A percentile compares a stretch with the other conserved stretches of the same genome.
Evolutionary conservation across 2,797 vertebrate species (phyloP).

Genomic region (Chrosomus eos): DNA sequence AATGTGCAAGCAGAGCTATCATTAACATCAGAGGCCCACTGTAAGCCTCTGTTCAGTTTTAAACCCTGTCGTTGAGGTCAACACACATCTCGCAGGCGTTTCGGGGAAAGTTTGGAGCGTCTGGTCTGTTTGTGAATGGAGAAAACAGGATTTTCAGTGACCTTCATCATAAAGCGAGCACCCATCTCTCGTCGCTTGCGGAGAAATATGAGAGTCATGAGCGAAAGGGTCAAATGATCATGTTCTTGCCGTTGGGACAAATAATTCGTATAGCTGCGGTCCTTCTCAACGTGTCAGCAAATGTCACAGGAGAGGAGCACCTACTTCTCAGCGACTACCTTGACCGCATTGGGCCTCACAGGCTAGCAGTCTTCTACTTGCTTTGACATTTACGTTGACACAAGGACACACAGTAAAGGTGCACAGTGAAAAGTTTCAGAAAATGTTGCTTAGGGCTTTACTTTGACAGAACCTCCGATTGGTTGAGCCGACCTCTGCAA

Average conservation of each 20-base stretch:
- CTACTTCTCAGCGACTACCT: constrained; percentile 12
- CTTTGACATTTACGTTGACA: constrained; percentile 56
- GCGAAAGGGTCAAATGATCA: constrained; percentile 42
- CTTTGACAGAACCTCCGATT: constrained; percentile 42
- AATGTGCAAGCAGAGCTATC: constrained; percentile 13
- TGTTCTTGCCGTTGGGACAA: constrained; percentile 36
- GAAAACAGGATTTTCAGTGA: constrained; percentile 10
- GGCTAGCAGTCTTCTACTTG: constrained; percentile 49
- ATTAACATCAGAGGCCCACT: constrained; percentile 40
- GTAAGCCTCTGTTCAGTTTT: constrained; percentile 7
- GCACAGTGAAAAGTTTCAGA: constrained; percentile 49
- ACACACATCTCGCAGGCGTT: neutral
- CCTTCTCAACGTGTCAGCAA: constrained; percentile 49
- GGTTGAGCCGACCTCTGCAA: constrained; percentile 46
- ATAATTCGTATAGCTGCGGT: constrained; percentile 9
- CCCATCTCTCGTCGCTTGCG: neutral
- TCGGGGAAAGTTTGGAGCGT: constrained; percentile 15
- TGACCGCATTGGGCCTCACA: constrained; percentile 1
- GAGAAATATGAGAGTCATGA: constrained; percentile 38
- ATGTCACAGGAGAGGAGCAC: constrained; percentile 53
- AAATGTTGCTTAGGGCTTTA: constrained; percentile 47
- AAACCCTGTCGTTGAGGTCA: constrained; percentile 30
- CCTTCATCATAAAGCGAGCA: constrained; percentile 36
- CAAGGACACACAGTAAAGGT: constrained; percentile 21
- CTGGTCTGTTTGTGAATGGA: constrained; percentile 27